Conservation (phyloP, 2,888 invertebrate genomes). For the Cosmia pyralina region DNA sequence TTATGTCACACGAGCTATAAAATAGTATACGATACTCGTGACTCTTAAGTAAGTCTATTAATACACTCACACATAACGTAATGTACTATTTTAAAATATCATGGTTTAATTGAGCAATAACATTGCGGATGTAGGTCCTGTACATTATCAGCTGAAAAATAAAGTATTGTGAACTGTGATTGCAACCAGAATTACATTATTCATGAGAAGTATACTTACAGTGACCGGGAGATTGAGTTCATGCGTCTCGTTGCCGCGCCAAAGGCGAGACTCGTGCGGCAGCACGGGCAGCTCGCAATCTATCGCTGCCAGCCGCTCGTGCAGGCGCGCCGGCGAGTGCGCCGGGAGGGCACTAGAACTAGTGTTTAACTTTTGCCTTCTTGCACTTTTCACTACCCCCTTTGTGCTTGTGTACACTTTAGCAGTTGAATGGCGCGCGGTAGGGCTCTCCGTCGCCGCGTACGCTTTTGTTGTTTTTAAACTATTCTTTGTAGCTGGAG, state of each 20-base stretch:
- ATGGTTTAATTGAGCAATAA: no score
- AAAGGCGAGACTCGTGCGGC: conserved; percentile 91
- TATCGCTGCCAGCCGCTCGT: conserved; percentile 91
- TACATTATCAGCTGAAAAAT: not conserved
- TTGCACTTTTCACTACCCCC: conserved; percentile 83
- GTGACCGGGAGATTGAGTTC: conserved; percentile 92
- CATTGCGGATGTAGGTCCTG: not conserved
- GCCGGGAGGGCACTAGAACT: conserved; percentile 77
- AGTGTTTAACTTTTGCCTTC: conserved; percentile 85
- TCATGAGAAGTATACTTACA: conserved; percentile 82
- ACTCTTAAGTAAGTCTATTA: no score
- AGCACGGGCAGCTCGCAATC: conserved; percentile 92
- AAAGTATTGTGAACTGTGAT: not conserved
- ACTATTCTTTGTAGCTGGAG: conserved; percentile 82
- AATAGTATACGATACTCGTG: no score
- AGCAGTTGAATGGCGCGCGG: conserved; percentile 77
- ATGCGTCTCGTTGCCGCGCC: conserved; percentile 93
- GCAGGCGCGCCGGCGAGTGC: conserved; percentile 88
- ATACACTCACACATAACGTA: no score
- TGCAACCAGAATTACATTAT: conserved; percentile 1
- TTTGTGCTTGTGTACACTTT: conserved; percentile 82
- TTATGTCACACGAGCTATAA: no score
- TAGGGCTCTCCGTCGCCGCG: conserved; percentile 77
- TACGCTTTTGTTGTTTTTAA: conserved; percentile 83
- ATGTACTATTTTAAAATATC: no score